phyloP scores from a whole-genome alignment of 2,888 invertebrate genomes.

The Tortrix viridana region DNA sequence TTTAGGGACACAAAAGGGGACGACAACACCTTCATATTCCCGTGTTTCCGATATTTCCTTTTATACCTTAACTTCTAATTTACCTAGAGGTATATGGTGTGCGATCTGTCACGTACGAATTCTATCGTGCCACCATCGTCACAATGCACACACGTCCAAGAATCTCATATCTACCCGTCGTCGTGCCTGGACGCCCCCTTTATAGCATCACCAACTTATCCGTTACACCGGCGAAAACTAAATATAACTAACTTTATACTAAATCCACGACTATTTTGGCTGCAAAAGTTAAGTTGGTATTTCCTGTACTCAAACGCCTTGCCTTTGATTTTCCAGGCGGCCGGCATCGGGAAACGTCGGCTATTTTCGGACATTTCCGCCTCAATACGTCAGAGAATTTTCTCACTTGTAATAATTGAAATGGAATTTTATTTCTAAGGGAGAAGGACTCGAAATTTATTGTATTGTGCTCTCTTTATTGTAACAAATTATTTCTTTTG shows the following conservation, averaged over 20 bases:
- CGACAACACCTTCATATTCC: too few relatives aligned
- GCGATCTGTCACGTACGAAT: constrained; percentile 15
- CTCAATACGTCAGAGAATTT: constrained; percentile 36
- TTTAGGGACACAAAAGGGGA: too few relatives aligned
- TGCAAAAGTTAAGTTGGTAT: neutral
- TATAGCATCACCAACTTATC: neutral
- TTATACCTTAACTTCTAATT: too few relatives aligned
- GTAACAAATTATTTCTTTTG: constrained; percentile 34
- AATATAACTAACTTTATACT: constrained; percentile 7
- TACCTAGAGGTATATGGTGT: neutral
- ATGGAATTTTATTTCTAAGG: neutral
- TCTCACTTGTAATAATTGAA: constrained; percentile 17
- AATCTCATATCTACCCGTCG: constrained; percentile 17
- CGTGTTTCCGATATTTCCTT: too few relatives aligned
- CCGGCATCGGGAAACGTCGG: constrained; percentile 42
- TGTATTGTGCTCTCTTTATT: neutral
- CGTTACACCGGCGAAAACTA: neutral
- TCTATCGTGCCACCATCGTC: constrained; percentile 11
- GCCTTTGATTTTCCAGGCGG: constrained; percentile 53
- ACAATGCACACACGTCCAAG: constrained; percentile 13
- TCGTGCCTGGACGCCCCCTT: constrained; percentile 11
- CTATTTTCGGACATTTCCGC: constrained; percentile 42
- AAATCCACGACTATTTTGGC: constrained; percentile 1
- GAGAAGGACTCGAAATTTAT: neutral
- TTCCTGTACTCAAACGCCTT: constrained; percentile 1